Evolutionary conservation across 92 coral and sea anemone species (phyloP), one percentile per base, ranked within the genome.

Genomic region (Porites divaricata): DNA sequence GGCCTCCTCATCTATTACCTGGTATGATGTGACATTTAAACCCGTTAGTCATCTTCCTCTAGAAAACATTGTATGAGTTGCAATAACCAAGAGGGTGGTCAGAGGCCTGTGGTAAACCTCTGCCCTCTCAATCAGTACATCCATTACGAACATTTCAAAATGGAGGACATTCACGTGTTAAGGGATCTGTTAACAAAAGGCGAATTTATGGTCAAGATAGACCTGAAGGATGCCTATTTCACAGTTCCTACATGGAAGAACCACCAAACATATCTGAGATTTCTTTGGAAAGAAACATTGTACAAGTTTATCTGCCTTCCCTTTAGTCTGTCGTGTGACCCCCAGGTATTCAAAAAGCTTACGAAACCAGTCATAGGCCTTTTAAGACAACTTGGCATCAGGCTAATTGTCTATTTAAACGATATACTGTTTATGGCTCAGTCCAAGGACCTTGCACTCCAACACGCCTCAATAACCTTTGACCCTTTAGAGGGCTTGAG

Each of bases 121-220:
- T 26, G 77, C 25, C 80, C 83, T 49, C 85, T 89, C 66, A 85
- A 90, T 81, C 87, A 72, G 45, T 90, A 61, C 67, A 59, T 77
- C 64, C 83, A 77, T 53, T 86, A 89, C 90, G 57, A 89, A 76
- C 90, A 92, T 63, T 92, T 92, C 95, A 92, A 92, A 51, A 92
- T 92, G 90, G 90, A 88, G 72, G 90, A 86, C 63, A 88, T 91
- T 48, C 87, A 74, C 41, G 86, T 89, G 87, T 66, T 92, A 77
- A 80, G 72, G 70, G 92, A 88, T 67, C 88, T 92, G 48, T 53
- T 92, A 22, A 67, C 69, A 75, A 81, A 81, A 64, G 89, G 84
- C 67, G 84, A 87, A 78, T 84, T 61, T 76, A 58, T 88, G 79
- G 83, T 65, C 41, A 91, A 91, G 58, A 67, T 88, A 83, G 92